Evolutionary conservation across 2,888 invertebrate species (phyloP), one percentile per base, ranked within the genome.

Genomic region (Agapostemon virescens): DNA sequence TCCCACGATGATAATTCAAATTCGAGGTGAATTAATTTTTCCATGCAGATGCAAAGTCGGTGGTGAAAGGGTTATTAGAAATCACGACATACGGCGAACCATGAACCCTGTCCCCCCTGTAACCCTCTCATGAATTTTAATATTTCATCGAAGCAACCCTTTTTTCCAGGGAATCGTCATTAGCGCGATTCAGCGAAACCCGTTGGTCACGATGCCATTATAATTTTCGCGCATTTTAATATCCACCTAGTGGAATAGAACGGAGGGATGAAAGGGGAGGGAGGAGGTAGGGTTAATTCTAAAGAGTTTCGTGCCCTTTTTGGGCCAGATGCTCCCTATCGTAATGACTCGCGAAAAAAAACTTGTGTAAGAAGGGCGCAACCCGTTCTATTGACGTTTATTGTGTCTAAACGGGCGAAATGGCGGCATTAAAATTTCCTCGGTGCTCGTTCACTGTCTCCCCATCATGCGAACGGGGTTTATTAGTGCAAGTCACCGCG

Each of bases 401-500:
- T 92, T 92, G 91, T 91, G 85, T 85, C 86, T 90, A 92, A 92
- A 90, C 90, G 91, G 89, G 81, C 85, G 87, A 87, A 86, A 86
- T 88, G 86, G 84, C 84, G 89, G 88, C 88, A 91, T 91, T 91
- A 91, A 91, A 91, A 87, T 89, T 90, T 86, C 71, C 87, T 86
- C 81, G 87, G 61, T 23, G 38, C 38, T 73, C 66, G 66, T 68
- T 79, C 80, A 75, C 79, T 68, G 61, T 67, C 67, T 42, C 73
- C 77, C 75, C 63, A 73, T 55, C 84, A 49, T 49, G 26, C 84
- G 85, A 83, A 81, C 79, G 33, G 79, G 81, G 86, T 89, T 90
- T 87, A 89, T 90, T 91, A 87, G 87, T 88, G 91, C 92, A 89
- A 92, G 92, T 92, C 92, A 92, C 79, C 84, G 83, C 88, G 89